Evolutionary conservation across 2,888 invertebrate species (phyloP).

Genomic region (Lycophotia porphyrea): DNA sequence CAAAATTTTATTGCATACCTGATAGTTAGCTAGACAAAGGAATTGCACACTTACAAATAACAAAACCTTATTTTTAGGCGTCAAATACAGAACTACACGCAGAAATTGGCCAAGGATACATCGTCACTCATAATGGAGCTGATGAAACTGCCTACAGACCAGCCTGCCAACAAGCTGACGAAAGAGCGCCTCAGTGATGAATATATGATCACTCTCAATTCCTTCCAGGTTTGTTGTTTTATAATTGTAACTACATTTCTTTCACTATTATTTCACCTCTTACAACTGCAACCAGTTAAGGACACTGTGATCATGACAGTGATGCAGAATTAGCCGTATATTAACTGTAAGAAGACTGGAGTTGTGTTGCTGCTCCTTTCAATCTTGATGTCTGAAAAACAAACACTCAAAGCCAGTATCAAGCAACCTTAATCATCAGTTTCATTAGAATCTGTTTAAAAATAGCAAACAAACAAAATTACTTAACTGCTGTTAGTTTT

Average conservation of each 20-base stretch:
- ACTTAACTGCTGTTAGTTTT: not conserved
- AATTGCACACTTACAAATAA: not conserved
- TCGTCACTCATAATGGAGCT: slow-evolving; percentile 96
- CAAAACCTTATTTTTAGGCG: slow-evolving; percentile 90
- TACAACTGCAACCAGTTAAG: not conserved
- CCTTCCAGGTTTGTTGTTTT: slow-evolving; percentile 92
- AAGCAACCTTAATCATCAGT: not conserved
- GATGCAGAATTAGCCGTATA: not conserved
- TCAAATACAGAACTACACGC: slow-evolving; percentile 98
- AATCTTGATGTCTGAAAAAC: not conserved
- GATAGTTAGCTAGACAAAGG: too few relatives aligned
- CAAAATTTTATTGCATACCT: not conserved
- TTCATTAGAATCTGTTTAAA: not conserved
- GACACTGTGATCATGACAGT: not conserved
- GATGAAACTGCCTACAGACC: slow-evolving; percentile 91
- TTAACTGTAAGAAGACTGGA: not conserved
- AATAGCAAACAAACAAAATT: not conserved
- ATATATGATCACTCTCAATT: slow-evolving; percentile 96
- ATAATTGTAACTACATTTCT: not conserved
- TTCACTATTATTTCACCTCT: not conserved
- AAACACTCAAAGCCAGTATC: not conserved
- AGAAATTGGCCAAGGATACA: slow-evolving; percentile 98
- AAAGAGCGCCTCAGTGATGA: slow-evolving; percentile 97
- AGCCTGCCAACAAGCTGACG: slow-evolving; percentile 95
- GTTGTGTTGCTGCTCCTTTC: not conserved